A percentile compares a stretch with the other conserved stretches of the same genome.
Evolutionary conservation across 2,888 invertebrate genomes (phyloP).

Genomic region (Andrena minutula): DNA sequence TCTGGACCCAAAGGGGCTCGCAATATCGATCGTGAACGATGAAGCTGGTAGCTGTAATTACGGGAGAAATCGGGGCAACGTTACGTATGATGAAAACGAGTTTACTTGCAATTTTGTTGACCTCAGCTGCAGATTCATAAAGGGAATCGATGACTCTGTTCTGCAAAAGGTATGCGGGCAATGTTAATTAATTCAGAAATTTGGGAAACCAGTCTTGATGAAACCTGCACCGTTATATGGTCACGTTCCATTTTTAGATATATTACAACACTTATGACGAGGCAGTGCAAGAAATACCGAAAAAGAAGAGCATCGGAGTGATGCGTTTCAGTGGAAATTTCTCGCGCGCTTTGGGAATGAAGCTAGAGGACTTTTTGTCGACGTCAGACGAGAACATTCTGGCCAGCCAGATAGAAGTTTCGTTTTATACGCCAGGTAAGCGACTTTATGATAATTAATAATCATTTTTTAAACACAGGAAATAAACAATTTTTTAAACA

Average conservation of each 20-base stretch:
- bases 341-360: slow-evolving; percentile 87
- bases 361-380: slow-evolving; percentile 85
- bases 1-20: slow-evolving; percentile 90
- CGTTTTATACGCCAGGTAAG: slow-evolving; percentile 91
- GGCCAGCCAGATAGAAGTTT: slow-evolving; percentile 88
- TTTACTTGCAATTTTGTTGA: slow-evolving; percentile 86
- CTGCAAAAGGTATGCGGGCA: slow-evolving; percentile 84
- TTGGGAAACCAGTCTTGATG: too few relatives aligned
- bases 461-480: background rate
- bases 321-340: slow-evolving; percentile 91
- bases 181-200: background rate
- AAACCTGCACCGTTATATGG: background rate
- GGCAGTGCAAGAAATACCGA: slow-evolving; percentile 86
- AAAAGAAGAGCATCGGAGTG: slow-evolving; percentile 88
- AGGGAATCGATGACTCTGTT: slow-evolving; percentile 87
- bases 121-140: slow-evolving; percentile 88
- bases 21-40: slow-evolving; percentile 92
- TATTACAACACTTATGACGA: slow-evolving; percentile 86
- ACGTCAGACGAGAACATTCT: slow-evolving; percentile 84
- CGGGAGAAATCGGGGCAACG: slow-evolving; percentile 83
- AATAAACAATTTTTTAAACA: too few relatives aligned
- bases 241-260: slow-evolving; percentile 77
- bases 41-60: slow-evolving; percentile 87
- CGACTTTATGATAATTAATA: background rate
- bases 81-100: slow-evolving; percentile 80